phyloP scores from a whole-genome alignment of 1,140 invertebrate species.

The Pseudomyrmex cubaensis region DNA sequence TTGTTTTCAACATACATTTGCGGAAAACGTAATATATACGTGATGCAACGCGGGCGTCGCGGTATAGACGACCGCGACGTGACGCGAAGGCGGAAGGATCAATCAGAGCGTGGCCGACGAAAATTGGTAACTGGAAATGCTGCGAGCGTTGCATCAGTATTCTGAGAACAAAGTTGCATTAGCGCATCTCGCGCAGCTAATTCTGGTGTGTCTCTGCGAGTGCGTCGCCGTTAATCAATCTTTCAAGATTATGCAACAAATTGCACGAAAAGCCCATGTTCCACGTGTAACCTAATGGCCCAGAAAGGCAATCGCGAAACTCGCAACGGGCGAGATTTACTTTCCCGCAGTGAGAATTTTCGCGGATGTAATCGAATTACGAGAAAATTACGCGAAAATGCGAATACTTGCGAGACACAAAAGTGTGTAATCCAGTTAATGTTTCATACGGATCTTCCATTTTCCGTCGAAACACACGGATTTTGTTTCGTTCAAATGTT shows the following conservation, averaged over 20 bases:
- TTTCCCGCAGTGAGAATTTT: constrained; percentile 3
- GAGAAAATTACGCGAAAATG: background rate
- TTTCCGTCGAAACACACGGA: background rate
- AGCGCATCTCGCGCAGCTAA: background rate
- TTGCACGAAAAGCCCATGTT: constrained; percentile 20
- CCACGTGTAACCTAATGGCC: background rate
- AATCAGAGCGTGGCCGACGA: constrained; percentile 47
- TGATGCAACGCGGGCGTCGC: too few species aligned
- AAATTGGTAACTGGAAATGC: constrained; percentile 40
- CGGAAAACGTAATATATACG: background rate
- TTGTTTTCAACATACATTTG: background rate
- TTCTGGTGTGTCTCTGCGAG: constrained; percentile 15
- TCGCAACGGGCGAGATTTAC: background rate
- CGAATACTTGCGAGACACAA: too few species aligned
- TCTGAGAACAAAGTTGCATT: constrained; percentile 32
- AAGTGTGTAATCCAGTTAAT: background rate
- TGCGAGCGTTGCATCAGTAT: constrained; percentile 33
- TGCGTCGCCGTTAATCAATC: constrained; percentile 62
- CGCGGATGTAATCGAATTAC: background rate
- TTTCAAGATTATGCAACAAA: constrained; percentile 52
- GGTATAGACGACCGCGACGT: background rate
- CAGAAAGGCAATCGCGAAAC: background rate
- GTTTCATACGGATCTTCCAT: background rate
- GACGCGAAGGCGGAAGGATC: background rate
- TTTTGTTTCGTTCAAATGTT: background rate